These are phyloP conservation scores for Gymnocheta viridis DNA, from an alignment of 2,888 invertebrate species.

Conservation along the genomic window DNA sequence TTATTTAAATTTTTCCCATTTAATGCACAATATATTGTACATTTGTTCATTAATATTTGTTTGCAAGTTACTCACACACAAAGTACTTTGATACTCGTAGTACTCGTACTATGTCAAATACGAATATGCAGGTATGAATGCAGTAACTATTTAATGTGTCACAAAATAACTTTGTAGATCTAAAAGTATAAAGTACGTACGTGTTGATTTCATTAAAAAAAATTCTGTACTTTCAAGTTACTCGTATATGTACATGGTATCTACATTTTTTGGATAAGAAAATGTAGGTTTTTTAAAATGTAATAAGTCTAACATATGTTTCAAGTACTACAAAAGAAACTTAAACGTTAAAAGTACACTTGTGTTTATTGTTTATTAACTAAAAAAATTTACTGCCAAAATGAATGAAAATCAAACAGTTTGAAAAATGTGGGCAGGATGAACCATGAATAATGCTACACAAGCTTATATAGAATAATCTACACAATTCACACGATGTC, in stretches of 20 bases:
- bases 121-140: constrained; percentile 51
- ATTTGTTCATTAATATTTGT: constrained; percentile 58
- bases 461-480: not conserved
- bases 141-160: constrained; percentile 56
- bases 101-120: constrained; percentile 29
- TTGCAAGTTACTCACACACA: constrained; percentile 27
- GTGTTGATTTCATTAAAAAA: constrained; percentile 29
- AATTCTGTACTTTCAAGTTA: not conserved
- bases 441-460: not conserved
- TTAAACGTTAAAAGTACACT: constrained; percentile 18
- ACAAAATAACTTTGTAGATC: constrained; percentile 32
- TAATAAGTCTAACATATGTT: constrained; percentile 40
- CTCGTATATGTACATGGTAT: not conserved
- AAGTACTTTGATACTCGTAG: constrained; percentile 6
- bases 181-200: constrained; percentile 22
- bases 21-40: constrained; percentile 36
- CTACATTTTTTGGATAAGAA: constrained; percentile 14
- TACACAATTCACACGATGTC: no score
- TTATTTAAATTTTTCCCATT: constrained; percentile 34
- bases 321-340: constrained; percentile 5
- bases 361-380: constrained; percentile 34
- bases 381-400: not conserved
- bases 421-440: not conserved
- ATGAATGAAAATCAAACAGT: not conserved
- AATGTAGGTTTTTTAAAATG: not conserved